Base-by-base conservation (phyloP, 2,797 vertebrate genomes). In the Hozukius guyotensis region DNA sequence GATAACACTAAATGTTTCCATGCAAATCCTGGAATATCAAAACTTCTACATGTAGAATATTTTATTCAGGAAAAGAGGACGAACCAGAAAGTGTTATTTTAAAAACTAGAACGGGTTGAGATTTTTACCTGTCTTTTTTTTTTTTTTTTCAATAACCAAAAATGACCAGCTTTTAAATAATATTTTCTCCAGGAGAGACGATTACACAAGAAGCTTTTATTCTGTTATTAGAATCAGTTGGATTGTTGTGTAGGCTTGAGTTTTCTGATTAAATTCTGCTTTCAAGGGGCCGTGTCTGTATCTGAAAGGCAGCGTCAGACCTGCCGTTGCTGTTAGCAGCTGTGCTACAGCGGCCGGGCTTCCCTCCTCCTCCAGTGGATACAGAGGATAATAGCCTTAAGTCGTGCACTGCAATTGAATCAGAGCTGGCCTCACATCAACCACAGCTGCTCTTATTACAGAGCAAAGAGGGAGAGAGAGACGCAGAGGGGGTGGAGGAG, bases 401-500 rank as follows among this genome's bases (percentile, higher is more conserved):
- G 93, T 91, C 89, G 85, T 86, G 85, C 89, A 38, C 86, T 92
- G 92, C 93, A 94, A 95, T 94, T 92, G 91, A 95, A 95, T 95
- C 92, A 93, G 88, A 86, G 82, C 73, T 77, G 88, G 89, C 88
- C 89, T 86, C 91, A 83, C 34, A 60, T 77, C 88, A 88, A 90
- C 91, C 94, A 91, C 95, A 96, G 94, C 95, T 96, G 95, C 91
- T 94, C 93, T 90, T 90, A 93, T 94, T 94, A 92, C 92, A 94
- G 90, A 90, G 89, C 72, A 81, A 79, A 83, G 81, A 82, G 80
- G 77, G 80, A 85, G 86, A 79, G 89, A 38, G 38, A 42, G 38
- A 86, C 56, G 22, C 67, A 38, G 71, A 81, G 75, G 66, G 82
- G 82, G 59, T 61, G 61, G 64, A 74, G 34, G 73, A 69, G 64